Base-by-base conservation (phyloP, 2,888 invertebrate species). In the Stenchaetothrips biformis region DNA sequence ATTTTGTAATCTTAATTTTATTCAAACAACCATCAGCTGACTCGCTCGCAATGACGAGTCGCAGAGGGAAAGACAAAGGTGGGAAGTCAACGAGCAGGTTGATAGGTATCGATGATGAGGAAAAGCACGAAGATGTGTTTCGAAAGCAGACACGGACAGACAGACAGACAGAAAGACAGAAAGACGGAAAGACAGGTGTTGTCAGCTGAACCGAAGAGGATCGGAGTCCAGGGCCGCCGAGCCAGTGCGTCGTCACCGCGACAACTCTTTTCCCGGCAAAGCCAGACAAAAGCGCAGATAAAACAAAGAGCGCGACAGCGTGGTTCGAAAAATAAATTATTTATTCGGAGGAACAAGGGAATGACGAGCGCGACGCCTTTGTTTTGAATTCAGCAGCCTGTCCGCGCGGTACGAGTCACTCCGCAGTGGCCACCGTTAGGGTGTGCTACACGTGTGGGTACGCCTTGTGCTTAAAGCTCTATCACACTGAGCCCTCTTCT, bases 221-320 rank as follows among this genome's bases (percentile, higher is more conserved):
- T 74, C 67, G 67, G 67, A 74, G 67, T 74, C 67, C 67, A 74
- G 67, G 67, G 67, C 67, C 25, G 25, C 21, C 25, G 11, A 11
- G 67, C 67, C n/a, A 6, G 67, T 4, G 67, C 67, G 9, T 7
- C 67, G 9, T 21, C n/a, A 25, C 67, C 1, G 21, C 25, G 25
- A 7, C 21, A 53, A 2, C 18, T 18, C 59, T 18, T 6, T 18
- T 16, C 13, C 59, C 59, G 59, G 4, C 59, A 9, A 18, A 18
- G 67, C 18, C 21, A 18, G 9, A 9, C n/a, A 18, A 1, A 7
- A n/a, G 2, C 67, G 67, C 21, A n/a, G 67, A 21, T 21, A 21
- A 18, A 18, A 21, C 67, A 18, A 18, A 8, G 21, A 11, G 11
- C 67, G 21, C n/a, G n/a, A 9, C 67, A 9, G 21, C 67, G 18